Conservation (phyloP, 2,113 vertebrate genomes). For the Myanophis thanlyinensis region DNA sequence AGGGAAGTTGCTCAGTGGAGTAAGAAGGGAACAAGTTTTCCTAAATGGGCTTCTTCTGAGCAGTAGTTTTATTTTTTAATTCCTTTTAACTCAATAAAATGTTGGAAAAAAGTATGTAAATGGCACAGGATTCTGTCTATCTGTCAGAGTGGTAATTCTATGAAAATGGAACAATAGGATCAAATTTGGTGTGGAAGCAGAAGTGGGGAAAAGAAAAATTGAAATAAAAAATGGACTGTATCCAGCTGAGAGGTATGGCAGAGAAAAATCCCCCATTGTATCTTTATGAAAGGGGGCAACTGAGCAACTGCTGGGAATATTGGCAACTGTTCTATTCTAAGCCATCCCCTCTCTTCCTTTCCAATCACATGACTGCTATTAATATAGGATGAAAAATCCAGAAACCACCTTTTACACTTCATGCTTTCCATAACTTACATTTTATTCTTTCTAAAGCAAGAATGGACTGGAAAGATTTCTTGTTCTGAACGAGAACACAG, state of each 20-base stretch:
- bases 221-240: background rate
- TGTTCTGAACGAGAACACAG: background rate
- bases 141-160: background rate
- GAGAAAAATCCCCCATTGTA: background rate
- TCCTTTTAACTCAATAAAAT: background rate
- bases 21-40: background rate
- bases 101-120: background rate
- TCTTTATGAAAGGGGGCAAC: background rate
- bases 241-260: background rate
- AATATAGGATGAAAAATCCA: background rate
- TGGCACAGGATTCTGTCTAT: background rate
- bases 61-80: background rate
- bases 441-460: background rate
- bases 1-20: background rate
- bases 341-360: background rate
- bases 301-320: background rate
- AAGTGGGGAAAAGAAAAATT: background rate
- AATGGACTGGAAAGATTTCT: background rate
- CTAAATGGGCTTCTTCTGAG: background rate
- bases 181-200: background rate
- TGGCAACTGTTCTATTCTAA: background rate
- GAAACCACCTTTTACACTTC: background rate
- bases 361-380: background rate
- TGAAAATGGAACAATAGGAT: background rate
- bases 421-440: background rate